Base-by-base conservation (phyloP, 2,797 vertebrate species). In the Cossypha niveicapilla region DNA sequence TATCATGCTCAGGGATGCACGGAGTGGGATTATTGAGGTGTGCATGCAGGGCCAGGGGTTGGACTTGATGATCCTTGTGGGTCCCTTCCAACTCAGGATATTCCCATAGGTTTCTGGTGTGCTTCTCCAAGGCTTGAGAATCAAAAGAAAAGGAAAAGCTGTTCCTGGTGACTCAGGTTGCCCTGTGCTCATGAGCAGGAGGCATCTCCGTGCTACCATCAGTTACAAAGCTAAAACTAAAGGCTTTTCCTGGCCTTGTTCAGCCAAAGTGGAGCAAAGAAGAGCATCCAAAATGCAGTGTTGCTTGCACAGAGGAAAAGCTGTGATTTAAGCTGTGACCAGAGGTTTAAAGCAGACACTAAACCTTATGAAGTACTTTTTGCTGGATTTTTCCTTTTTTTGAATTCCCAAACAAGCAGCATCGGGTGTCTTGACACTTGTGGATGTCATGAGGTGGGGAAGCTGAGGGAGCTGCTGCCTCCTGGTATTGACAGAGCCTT, bases 1-100 rank as follows among this genome's bases (percentile, higher is more conserved):
- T 66, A 32, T 7, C 1, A 0, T 1, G 2, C 18, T 32, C n/a
- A 24, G 54, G 25, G 39, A 14, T 61, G 10, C 15, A 10, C 10
- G 4, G 28, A 14, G 3, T 63, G 37, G 44, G 24, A 25, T 51
- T 63, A 21, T 22, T 65, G n/a, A 18, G 37, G 18, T 74, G 48
- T 62, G 48, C 16, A 3, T 47, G 61, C 30, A 54, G 27, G 25
- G 25, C 22, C 61, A 54, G 41, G 18, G 4, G 3, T 21, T 67
- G 41, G 21, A 57, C 10, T 83, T 0, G 4, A 10, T 70, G 32
- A 22, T 45, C 18, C 42, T 15, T 17, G 37, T 50, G 28, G 17
- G 10, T 57, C 32, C 23, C 21, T 70, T 70, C 28, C 32, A 44
- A 0, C 35, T 13, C 24, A 7, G 44, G 56, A 25, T 37, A 12